phyloP scores from a whole-genome alignment of 2,113 vertebrate species.

The Rhinoptilus africanus region DNA sequence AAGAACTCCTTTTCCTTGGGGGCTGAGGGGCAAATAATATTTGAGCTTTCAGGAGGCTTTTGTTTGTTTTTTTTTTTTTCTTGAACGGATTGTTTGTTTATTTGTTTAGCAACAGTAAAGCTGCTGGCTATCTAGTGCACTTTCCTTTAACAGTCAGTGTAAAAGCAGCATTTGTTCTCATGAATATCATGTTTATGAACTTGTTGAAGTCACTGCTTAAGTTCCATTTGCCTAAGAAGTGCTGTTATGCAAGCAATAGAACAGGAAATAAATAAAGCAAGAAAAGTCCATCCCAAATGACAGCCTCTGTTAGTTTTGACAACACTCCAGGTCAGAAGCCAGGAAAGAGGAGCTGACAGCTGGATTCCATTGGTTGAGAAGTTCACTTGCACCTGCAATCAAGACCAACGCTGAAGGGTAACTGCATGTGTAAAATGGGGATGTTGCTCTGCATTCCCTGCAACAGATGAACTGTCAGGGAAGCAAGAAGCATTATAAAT shows the following conservation, averaged over 20 bases:
- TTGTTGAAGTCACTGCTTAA: not conserved
- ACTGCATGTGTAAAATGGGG: not conserved
- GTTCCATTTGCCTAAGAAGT: not conserved
- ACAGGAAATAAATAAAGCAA: not conserved
- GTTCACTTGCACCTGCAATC: not conserved
- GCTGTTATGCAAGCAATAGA: not conserved
- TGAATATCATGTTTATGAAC: not conserved
- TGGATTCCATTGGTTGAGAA: not conserved
- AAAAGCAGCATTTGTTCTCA: not conserved
- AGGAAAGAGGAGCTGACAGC: not conserved
- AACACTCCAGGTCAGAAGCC: not conserved
- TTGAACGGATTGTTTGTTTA: not conserved
- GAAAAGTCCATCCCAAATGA: not conserved
- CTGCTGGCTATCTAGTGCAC: not conserved
- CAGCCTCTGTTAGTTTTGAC: not conserved
- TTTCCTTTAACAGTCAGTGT: not conserved
- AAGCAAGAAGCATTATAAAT: not conserved
- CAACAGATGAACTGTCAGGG: not conserved
- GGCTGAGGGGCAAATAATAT: accelerated
- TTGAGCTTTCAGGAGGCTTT: not conserved
- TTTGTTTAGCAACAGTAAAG: not conserved
- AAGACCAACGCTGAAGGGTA: not conserved
- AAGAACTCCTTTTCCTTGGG: not conserved
- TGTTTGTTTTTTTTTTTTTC: not conserved
- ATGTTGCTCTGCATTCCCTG: not conserved